Evolutionary conservation across 2,113 vertebrate genomes (phyloP).

Genomic region (Otocyon megalotis): DNA sequence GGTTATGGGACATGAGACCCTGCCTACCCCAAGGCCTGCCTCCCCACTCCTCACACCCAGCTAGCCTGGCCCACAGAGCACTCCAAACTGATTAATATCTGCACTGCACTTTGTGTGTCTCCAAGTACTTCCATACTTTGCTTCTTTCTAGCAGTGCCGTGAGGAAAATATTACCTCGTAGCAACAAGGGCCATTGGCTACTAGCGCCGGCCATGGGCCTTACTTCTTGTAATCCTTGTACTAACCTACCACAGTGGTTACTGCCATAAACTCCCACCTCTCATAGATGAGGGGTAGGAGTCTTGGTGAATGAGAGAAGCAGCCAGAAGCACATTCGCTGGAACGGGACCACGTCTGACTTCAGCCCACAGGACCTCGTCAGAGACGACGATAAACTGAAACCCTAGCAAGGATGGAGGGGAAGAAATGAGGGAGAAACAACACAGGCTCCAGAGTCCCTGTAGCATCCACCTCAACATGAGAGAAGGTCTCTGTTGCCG

Average conservation of each 20-base stretch:
- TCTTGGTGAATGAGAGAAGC: background rate
- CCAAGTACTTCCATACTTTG: background rate
- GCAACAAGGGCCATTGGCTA: background rate
- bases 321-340: background rate
- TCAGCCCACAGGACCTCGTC: accelerated
- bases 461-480: background rate
- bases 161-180: background rate
- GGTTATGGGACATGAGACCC: background rate
- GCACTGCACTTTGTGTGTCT: background rate
- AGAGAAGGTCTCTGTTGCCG: background rate
- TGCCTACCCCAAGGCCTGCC: background rate
- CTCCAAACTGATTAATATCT: background rate
- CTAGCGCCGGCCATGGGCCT: background rate
- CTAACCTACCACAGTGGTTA: background rate
- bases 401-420: background rate
- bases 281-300: background rate
- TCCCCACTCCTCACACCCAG: background rate
- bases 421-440: background rate
- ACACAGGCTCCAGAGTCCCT: accelerated
- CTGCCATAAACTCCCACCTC: background rate
- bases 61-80: background rate
- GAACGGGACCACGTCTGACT: background rate
- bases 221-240: background rate
- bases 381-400: background rate
- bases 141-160: background rate